Evolutionary conservation across 2,113 vertebrate species (phyloP).

Genomic region (Ceyx melanurus): DNA sequence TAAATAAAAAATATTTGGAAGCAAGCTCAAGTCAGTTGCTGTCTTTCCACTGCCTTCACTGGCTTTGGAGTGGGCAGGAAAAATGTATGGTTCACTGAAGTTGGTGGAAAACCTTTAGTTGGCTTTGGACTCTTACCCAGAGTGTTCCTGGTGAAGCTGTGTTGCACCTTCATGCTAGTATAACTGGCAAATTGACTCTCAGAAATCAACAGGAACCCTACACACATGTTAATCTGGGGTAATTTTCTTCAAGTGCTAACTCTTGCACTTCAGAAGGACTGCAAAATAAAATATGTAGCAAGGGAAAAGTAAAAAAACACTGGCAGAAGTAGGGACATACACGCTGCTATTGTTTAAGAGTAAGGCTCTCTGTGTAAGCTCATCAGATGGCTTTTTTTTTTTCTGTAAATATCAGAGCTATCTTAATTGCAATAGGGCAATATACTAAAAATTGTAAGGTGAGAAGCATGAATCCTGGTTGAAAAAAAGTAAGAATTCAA

Average conservation of each 20-base stretch:
- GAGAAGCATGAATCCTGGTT: neutral
- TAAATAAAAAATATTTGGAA: neutral
- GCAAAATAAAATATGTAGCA: neutral
- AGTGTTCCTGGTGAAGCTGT: neutral
- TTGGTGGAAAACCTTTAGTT: neutral
- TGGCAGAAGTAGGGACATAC: neutral
- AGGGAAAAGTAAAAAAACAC: neutral
- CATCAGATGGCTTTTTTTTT: neutral
- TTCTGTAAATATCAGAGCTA: neutral
- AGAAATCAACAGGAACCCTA: neutral
- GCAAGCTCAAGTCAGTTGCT: neutral
- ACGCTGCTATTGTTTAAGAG: neutral
- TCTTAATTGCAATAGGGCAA: neutral
- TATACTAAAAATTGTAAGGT: neutral
- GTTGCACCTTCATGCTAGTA: neutral
- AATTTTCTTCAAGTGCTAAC: constrained; percentile 29
- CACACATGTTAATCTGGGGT: neutral
- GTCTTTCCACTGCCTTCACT: neutral
- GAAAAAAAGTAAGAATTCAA: neutral
- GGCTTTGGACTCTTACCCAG: neutral
- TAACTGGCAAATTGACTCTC: constrained; percentile 7
- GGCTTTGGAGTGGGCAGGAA: neutral
- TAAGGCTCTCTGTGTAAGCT: neutral
- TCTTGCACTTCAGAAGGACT: neutral
- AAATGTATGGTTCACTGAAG: neutral